Evolutionary conservation across 2,113 vertebrate genomes (phyloP).

Genomic region (Chionodraco myersi): DNA sequence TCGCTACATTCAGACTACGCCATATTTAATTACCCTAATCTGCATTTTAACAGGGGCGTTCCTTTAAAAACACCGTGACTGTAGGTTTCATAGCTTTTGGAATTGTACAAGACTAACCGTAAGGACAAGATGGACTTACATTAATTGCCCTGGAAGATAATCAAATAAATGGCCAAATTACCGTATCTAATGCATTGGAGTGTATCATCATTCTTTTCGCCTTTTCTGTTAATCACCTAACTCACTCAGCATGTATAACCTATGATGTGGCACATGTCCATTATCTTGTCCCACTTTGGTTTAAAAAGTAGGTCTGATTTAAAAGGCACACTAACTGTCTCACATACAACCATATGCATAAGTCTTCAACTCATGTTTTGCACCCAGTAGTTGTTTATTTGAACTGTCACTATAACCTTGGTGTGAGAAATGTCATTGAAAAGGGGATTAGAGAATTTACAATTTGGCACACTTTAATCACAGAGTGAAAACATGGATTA

Average conservation of each 20-base stretch:
- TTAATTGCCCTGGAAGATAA: constrained; percentile 8
- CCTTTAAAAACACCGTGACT: constrained; percentile 2
- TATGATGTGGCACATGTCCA: neutral
- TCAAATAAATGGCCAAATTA: neutral
- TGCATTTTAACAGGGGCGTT: constrained; percentile 47
- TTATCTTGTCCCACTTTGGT: constrained; percentile 26
- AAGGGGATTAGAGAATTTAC: neutral
- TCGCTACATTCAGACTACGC: constrained; percentile 47
- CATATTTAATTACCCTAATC: constrained; percentile 70
- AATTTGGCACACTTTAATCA: neutral
- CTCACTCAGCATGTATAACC: neutral
- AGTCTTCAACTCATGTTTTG: neutral
- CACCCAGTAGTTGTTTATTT: constrained; percentile 1
- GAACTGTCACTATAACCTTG: constrained; percentile 8
- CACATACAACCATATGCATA: neutral
- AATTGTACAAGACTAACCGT: constrained; percentile 11
- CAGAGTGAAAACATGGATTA: neutral
- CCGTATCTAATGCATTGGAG: neutral
- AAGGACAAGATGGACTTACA: constrained; percentile 7
- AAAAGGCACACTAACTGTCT: neutral
- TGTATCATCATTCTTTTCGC: neutral
- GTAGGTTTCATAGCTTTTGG: neutral
- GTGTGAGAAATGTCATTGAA: constrained; percentile 7
- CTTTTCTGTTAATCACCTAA: neutral
- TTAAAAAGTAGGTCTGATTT: constrained; percentile 24